Evolutionary conservation across 1,140 invertebrate species (phyloP), one percentile per base, ranked within the genome.

Genomic region (Samia ricini): DNA sequence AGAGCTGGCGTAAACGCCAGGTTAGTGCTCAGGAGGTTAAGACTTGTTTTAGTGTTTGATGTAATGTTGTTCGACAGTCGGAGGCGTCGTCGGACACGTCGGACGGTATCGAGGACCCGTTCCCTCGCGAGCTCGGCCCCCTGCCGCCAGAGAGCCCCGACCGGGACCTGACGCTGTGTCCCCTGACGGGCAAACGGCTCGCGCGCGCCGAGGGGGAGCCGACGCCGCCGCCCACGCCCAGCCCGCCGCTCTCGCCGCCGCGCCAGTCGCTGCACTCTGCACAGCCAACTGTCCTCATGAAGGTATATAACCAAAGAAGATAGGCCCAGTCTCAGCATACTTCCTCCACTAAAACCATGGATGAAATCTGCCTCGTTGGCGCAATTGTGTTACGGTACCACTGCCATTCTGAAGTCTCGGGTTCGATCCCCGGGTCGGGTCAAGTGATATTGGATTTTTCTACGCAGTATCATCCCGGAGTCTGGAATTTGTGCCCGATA

Each of bases 161-260:
- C 4, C 88, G 93, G 24, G 92, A 94, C 42, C 93, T 95, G 42
- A 93, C 93, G 7, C 83, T 96, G 48, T 95, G 94, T 76, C 95
- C 95, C 7, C 70, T 91, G 1, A 94, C 94, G 1, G 94, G 95
- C 10, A 91, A 93, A 63, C 92, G 95, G 18, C 91, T 95, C n/a
- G 94, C 93, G 20, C 82, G 91, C 61, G 93, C 93, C 0, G 94
- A 94, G 81, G 94, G 93, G 8, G 94, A 95, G 78, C 93, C 94
- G 8, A 91, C 93, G 0, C 89, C 74, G 66, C 88, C 89, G 68
- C 88, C 88, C 59, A 90, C 89, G 10, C 89, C 86, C 10, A 66
- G 67, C 7, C 79, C 80, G 36, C 77, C 77, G 48, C 78, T 79
- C 62, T 81, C 66, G 71, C 88, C 77, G 62, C 83, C 84, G 64